Conservation (phyloP, 2,888 invertebrate species). For the Drosophila quinaria region DNA sequence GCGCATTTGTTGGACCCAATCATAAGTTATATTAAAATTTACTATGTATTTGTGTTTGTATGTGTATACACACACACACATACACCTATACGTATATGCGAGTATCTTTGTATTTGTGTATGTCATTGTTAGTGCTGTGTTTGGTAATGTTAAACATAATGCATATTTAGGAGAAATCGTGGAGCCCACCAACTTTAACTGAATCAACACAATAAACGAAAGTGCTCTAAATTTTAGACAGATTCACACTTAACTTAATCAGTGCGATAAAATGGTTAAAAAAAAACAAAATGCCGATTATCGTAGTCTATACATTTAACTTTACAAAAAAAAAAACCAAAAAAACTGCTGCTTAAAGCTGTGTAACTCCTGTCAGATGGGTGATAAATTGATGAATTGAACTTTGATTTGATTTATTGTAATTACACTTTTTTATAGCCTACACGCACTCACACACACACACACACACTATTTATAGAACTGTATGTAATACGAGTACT, state of each 20-base stretch:
- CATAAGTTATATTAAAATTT: conserved; percentile 26
- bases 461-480: conserved; percentile 44
- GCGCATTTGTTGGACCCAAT: conserved; percentile 55
- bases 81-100: conserved; percentile 41
- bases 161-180: conserved; percentile 29
- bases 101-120: conserved; percentile 55
- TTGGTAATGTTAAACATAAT: conserved; percentile 62
- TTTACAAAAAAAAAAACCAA: not conserved
- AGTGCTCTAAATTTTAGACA: conserved; percentile 52
- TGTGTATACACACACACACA: conserved; percentile 28
- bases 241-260: conserved; percentile 1
- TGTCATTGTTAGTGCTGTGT: conserved; percentile 74
- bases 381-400: conserved; percentile 74
- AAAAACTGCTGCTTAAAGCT: conserved; percentile 65
- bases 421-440: conserved; percentile 50
- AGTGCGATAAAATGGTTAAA: conserved; percentile 1
- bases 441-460: conserved; percentile 19
- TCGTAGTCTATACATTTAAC: conserved; percentile 3
- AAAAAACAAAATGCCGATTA: conserved; percentile 4
- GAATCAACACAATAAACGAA: conserved; percentile 37
- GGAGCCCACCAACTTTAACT: conserved; percentile 74
- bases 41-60: conserved; percentile 28
- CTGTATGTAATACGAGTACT: conserved; percentile 33
- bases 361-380: conserved; percentile 86
- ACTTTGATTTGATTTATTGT: conserved; percentile 64